Base-by-base conservation (phyloP, 2,113 vertebrate species). In the Dipodomys ordii region DNA sequence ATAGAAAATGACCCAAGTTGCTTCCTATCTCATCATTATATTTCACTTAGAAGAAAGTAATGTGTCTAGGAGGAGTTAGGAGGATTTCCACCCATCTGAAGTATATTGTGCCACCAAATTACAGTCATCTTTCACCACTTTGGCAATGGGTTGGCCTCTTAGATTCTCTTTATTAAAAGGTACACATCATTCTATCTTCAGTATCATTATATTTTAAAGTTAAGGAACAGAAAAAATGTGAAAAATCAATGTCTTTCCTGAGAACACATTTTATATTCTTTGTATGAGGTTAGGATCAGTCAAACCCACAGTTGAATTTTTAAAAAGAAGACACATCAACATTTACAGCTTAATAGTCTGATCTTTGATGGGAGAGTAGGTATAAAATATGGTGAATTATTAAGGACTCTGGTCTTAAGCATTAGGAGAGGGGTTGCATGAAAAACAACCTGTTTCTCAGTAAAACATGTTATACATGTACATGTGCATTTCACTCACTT, bases 301-400 rank as follows among this genome's bases (percentile, higher is more conserved):
- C 87, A 90, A 85, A 93, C 83, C 13, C 6, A 91, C 11, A 84
- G 88, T 86, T 88, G 23, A 71, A 11, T 83, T 53, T 22, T 19
- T 27, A 62, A 27, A 35, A 0, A 60, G 53, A 57, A 57, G 12
- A 57, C 53, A 44, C 44, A 12, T 74, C 9, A 80, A 90, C 60
- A 82, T 60, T 85, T 92, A 79, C 19, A 87, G 53, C 19, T 85
- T 93, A 88, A 53, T 46, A 71, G 0, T 85, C 16, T 53, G 88
- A 16, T 28, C 15, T 87, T 73, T 92, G 88, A 87, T 83, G 32
- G 87, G 68, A 85, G 87, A 83, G 9, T 88, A 25, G 23, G 35
- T 62, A 44, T 23, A 95, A 89, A 93, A 73, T 87, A 76, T 32
- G 4, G 82, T 73, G 69, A 93, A 91, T 68, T 89, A 73, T 91